A percentile compares a stretch with the other conserved stretches of the same genome.
Conservation (phyloP, 1,140 invertebrate species). For the Riptortus pedestris region DNA sequence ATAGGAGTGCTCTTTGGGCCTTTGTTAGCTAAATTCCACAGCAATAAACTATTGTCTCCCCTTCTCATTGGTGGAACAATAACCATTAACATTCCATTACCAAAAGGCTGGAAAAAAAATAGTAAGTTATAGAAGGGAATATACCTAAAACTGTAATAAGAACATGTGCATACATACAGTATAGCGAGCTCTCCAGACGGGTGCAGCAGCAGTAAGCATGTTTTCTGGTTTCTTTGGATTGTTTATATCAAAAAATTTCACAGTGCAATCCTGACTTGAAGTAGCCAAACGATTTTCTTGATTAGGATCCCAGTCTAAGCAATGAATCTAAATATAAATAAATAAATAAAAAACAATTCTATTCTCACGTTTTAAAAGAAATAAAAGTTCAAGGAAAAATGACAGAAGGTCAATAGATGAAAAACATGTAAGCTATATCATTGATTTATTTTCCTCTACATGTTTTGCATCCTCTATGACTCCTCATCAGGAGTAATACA, state of each 20-base stretch:
- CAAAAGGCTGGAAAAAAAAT: constrained; percentile 85
- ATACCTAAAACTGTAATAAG: no score
- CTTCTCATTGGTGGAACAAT: constrained; percentile 68
- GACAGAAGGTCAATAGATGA: no score
- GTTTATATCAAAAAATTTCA: constrained; percentile 87
- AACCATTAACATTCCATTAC: constrained; percentile 80
- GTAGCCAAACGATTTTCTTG: constrained; percentile 80
- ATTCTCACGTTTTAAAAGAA: no score
- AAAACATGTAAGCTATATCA: no score
- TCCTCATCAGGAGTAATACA: no score
- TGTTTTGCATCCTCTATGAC: no score
- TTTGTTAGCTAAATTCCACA: constrained; percentile 68
- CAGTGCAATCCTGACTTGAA: constrained; percentile 85
- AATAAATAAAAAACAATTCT: not conserved
- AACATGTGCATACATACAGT: no score
- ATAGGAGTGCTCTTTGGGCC: constrained; percentile 47
- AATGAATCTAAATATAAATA: constrained; percentile 57
- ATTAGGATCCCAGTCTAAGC: constrained; percentile 84
- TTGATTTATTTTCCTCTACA: no score
- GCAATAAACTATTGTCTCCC: constrained; percentile 67
- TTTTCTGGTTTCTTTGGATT: constrained; percentile 71
- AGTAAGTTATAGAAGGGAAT: constrained; percentile 29
- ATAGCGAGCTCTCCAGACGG: constrained; percentile 87
- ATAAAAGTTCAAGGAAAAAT: no score
- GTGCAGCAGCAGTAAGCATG: constrained; percentile 70